Evolutionary conservation across 2,113 vertebrate genomes (phyloP), one percentile per base, ranked within the genome.

Genomic region (Indicator maculatus): DNA sequence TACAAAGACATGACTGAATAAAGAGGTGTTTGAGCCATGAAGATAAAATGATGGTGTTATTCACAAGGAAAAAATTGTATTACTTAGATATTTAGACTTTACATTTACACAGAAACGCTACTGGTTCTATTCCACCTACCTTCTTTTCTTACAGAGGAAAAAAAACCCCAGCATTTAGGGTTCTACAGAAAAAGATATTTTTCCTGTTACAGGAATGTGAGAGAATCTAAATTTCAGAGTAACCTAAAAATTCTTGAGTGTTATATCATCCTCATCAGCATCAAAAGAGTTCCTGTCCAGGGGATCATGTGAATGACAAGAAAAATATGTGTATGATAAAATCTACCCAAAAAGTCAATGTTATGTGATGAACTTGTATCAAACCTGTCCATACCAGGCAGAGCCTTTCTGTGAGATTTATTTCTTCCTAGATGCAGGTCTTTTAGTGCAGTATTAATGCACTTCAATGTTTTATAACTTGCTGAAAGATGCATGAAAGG

Each of bases 211-310:
- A 8, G 18, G 38, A 78, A 64, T 55, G 36, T 44, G 30, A 88
- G 52, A 85, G 6, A 88, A 86, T 36, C 16, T 75, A 72, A 58
- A 36, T 77, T 91, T 71, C 58, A 83, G 30, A 61, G 39, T 60
- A 95, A 85, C 33, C 41, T 75, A 45, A 72, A 93, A 88, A 53
- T 80, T 16, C 17, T 63, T 33, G 28, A 74, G 23, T 74, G 28
- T 11, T 74, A 19, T 83, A 69, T 81, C n/a, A 39, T 53, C 41
- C 11, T 75, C 9, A 50, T 53, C 52, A 66, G 9, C 47, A 76
- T 83, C 71, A 95, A 93, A 79, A 31, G 31, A 80, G 70, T 87
- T 93, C 26, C 63, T 92, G 52, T 88, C 39, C 64, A 36, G 30
- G 23, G 17, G 4, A 78, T 81, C 56, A 36, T 13, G 38, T 77